Conservation (phyloP, 2,113 vertebrate species). For the Burhinus bistriatus region DNA sequence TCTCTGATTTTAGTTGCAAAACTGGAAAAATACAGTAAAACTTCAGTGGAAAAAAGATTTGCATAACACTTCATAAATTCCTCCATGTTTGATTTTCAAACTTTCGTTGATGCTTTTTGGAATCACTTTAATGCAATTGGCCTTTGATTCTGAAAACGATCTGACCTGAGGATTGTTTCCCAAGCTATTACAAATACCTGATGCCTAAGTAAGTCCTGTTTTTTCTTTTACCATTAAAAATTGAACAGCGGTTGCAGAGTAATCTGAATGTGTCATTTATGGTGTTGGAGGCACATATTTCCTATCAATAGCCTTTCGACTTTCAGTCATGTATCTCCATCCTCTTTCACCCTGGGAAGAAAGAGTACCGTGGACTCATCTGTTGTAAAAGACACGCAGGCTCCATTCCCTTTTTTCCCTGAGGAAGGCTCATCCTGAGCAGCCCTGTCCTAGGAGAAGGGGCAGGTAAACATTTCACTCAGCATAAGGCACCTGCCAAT, state of each 20-base stretch:
- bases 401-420: neutral
- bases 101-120: neutral
- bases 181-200: neutral
- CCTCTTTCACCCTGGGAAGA: neutral
- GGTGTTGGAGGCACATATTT: neutral
- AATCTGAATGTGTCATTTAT: neutral
- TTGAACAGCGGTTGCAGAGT: neutral
- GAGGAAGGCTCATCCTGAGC: neutral
- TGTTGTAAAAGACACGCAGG: accelerated
- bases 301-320: neutral
- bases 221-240: neutral
- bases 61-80: neutral
- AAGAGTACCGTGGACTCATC: neutral
- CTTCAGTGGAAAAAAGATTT: neutral
- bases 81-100: neutral
- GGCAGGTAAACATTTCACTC: neutral
- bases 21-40: neutral
- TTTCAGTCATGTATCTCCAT: neutral
- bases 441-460: neutral
- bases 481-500: neutral
- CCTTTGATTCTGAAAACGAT: neutral
- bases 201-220: neutral
- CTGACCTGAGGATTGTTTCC: neutral
- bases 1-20: neutral
- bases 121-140: neutral